Conservation (phyloP, 2,113 vertebrate species). For the Barbus barbus region DNA sequence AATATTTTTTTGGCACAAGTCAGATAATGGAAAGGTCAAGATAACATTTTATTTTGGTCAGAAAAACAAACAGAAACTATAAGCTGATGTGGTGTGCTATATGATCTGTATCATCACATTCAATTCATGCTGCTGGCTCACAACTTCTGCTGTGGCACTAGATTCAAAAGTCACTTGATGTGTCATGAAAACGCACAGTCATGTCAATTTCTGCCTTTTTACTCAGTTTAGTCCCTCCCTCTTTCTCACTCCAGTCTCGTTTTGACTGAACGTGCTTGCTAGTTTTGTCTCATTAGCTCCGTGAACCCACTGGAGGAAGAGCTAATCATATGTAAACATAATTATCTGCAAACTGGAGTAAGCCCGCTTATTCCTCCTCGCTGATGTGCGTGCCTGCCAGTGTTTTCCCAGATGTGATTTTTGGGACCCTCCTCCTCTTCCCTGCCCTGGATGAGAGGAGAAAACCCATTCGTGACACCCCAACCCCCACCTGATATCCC, state of each 20-base stretch:
- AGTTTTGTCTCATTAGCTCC: conserved; percentile 44
- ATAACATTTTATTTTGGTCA: not conserved
- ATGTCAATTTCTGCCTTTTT: not conserved
- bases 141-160: not conserved
- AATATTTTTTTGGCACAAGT: not conserved
- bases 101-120: not conserved
- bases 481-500: conserved; percentile 60
- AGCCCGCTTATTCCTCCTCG: conserved; percentile 20
- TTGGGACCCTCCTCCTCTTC: conserved; percentile 35
- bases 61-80: too few species aligned
- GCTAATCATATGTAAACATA: conserved; percentile 43
- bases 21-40: not conserved
- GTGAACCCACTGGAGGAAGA: conserved; percentile 31
- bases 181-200: not conserved
- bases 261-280: conserved; percentile 1
- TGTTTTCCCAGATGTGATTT: conserved; percentile 33
- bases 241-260: not conserved
- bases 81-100: too few species aligned
- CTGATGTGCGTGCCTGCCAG: conserved; percentile 24
- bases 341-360: conserved; percentile 42
- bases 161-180: not conserved
- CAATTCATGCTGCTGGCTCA: not conserved
- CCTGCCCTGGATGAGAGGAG: conserved; percentile 1
- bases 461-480: conserved; percentile 36
- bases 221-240: not conserved